phyloP scores from a whole-genome alignment of 2,888 invertebrate species.

The Drosophila tanythrix region DNA sequence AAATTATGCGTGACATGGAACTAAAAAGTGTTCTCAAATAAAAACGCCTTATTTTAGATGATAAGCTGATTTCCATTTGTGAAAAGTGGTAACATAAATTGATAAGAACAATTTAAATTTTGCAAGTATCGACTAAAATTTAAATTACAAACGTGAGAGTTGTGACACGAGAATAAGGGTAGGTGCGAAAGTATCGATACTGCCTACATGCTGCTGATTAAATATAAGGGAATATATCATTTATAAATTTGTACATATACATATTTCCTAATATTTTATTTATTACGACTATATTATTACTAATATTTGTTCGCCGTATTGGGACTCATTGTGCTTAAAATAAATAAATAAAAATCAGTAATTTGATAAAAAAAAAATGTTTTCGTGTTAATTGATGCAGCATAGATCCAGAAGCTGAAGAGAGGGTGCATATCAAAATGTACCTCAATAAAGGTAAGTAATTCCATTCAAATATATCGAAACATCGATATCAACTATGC shows the following conservation, averaged over 20 bases:
- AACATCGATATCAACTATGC: not conserved
- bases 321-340: not conserved
- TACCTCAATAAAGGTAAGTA: not conserved
- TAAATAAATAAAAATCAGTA: no score
- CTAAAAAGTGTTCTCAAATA: not conserved
- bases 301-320: not conserved
- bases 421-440: not conserved
- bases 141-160: not conserved
- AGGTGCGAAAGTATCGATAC: slow-evolving; percentile 1
- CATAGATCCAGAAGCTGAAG: not conserved
- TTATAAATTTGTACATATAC: not conserved
- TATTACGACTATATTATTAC: not conserved
- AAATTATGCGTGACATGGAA: not conserved
- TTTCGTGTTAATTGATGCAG: not conserved
- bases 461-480: not conserved
- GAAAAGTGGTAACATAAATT: not conserved
- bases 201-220: not conserved
- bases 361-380: not conserved
- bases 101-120: not conserved
- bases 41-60: not conserved
- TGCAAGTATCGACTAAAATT: not conserved
- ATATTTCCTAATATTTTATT: not conserved
- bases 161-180: not conserved
- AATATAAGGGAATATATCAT: not conserved
- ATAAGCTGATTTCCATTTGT: not conserved